Percentiles rank a stretch among this genome's conserved stretches.
phyloP scores from a whole-genome alignment of 2,888 invertebrate species.

The Mimachlamys varia region DNA sequence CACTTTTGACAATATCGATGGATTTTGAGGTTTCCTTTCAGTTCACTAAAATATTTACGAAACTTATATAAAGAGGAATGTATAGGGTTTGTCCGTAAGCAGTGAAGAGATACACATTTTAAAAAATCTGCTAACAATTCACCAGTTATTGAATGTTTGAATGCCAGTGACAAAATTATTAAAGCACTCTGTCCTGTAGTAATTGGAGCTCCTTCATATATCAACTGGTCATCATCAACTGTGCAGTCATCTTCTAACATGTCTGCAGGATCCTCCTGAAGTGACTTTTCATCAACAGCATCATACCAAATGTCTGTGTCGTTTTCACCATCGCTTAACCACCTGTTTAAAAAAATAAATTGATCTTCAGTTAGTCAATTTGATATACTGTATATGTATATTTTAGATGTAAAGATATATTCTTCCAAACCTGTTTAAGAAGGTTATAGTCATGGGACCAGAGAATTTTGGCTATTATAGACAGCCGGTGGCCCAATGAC shows the following conservation, averaged over 20 bases:
- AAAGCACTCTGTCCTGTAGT: constrained; percentile 50
- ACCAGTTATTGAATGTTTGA: constrained; percentile 52
- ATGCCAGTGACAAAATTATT: constrained; percentile 48
- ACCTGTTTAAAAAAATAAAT: too few species aligned
- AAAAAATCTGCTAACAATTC: constrained; percentile 54
- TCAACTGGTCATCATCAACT: constrained; percentile 32
- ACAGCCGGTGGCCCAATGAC: too few species aligned
- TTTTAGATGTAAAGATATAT: too few species aligned
- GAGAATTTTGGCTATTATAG: too few species aligned
- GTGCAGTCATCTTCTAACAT: not conserved
- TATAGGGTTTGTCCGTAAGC: constrained; percentile 40
- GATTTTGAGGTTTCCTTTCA: constrained; percentile 47
- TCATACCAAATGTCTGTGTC: too few species aligned
- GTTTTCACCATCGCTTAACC: too few species aligned
- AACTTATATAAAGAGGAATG: constrained; percentile 51
- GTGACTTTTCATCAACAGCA: too few species aligned
- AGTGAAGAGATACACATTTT: constrained; percentile 48
- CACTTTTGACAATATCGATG: constrained; percentile 50
- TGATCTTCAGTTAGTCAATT: too few species aligned
- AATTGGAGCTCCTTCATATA: constrained; percentile 48
- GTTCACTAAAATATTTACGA: constrained; percentile 46
- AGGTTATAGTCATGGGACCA: too few species aligned
- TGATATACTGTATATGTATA: too few species aligned
- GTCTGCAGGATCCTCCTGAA: too few species aligned
- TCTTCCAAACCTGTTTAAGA: too few species aligned